Evolutionary conservation across 2,113 vertebrate species (phyloP), one percentile per base, ranked within the genome.

Genomic region (Mesitornis unicolor): DNA sequence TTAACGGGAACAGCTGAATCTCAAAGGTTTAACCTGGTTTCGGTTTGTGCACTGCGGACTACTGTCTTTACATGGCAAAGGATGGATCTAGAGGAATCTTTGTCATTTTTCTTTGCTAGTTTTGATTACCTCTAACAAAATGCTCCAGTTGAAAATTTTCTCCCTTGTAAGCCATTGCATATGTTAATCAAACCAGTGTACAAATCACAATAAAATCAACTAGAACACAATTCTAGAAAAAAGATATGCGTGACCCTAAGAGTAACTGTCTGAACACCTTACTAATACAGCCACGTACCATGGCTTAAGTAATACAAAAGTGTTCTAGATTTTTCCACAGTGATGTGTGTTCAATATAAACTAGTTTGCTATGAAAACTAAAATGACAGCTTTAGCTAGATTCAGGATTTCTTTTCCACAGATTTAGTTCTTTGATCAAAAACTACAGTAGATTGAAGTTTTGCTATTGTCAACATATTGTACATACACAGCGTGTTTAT

Each of bases 261-360:
- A 89, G 76, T 51, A 95, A 48, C 95, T 96, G 84, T 67, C 92
- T 93, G 85, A 96, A 86, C 67, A 95, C 28, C 82, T 69, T 80
- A 74, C 71, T 78, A 84, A 82, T 88, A 83, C 57, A 96, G 89
- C 29, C 70, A 71, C 80, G 85, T 77, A 69, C 42, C 93, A 73
- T 3, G 5, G 68, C 89, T 96, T 60, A 82, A 89, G 89, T 73
- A 96, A 95, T 36, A 77, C 15, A 54, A 95, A 97, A 95, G 89
- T 57, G 65, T 88, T 96, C 95, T 95, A 95, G 97, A 96, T 91
- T 97, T 98, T 98, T 98, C 89, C 86, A 93, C 93, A 87, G 94
- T 95, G 95, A 81, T 94, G 74, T 85, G 67, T 93, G 74, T 90
- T 97, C 97, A 95, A 43, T 96, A 94, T 94, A 96, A 96, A 97